Evolutionary conservation across 2,888 invertebrate genomes (phyloP).

Genomic region (Smittia aterrima): DNA sequence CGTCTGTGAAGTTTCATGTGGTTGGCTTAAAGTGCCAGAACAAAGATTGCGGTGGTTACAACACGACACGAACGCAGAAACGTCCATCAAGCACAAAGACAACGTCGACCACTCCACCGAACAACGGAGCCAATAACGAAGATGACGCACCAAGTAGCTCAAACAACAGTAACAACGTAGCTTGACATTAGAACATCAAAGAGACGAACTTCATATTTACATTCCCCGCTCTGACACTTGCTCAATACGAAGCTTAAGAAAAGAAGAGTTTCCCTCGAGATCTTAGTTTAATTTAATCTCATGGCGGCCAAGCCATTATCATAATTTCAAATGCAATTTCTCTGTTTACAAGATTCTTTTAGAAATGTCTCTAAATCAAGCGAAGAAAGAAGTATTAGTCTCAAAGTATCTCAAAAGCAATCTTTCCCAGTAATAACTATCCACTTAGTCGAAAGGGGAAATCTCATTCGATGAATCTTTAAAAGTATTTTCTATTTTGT

Average conservation of each 20-base stretch:
- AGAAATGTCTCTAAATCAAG: too few species aligned
- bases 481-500: too few species aligned
- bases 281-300: slow-evolving; percentile 16
- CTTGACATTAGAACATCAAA: background rate
- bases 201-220: slow-evolving; percentile 14
- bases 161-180: background rate
- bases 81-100: background rate
- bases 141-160: background rate
- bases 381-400: too few species aligned
- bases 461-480: too few species aligned
- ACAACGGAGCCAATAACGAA: background rate
- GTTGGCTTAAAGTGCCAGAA: slow-evolving; percentile 81
- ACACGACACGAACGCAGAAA: slow-evolving; percentile 71
- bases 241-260: background rate
- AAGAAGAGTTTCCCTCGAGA: background rate
- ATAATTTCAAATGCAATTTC: too few species aligned
- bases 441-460: too few species aligned
- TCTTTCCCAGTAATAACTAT: too few species aligned
- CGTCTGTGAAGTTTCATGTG: slow-evolving; percentile 80
- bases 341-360: too few species aligned
- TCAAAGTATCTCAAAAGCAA: too few species aligned
- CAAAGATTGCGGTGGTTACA: slow-evolving; percentile 78
- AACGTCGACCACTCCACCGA: background rate
- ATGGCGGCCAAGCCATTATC: background rate
- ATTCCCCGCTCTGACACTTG: slow-evolving; percentile 1